Conservation (phyloP, 2,888 invertebrate genomes). For the Thymelicus lineola region DNA sequence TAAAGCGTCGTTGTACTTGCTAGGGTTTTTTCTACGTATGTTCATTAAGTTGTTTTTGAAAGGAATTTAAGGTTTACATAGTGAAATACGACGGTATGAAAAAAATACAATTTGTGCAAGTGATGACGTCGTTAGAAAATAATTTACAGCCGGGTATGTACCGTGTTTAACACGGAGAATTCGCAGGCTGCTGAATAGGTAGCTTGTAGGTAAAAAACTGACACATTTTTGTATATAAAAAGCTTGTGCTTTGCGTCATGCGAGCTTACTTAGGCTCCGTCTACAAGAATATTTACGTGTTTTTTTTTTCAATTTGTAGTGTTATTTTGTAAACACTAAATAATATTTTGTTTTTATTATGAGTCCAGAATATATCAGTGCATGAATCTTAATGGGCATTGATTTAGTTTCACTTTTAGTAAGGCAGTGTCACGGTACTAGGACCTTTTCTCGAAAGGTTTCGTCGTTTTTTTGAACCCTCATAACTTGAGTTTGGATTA, state of each 20-base stretch:
- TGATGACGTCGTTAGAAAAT: constrained; percentile 26
- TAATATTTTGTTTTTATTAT: too few relatives aligned
- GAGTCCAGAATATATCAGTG: too few relatives aligned
- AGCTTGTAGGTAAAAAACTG: constrained; percentile 25
- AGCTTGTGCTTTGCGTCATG: constrained; percentile 11
- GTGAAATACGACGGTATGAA: not conserved
- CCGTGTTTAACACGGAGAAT: constrained; percentile 18
- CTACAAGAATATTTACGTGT: not conserved
- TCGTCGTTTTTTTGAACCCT: too few relatives aligned
- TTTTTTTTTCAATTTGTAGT: not conserved
- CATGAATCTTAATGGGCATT: too few relatives aligned
- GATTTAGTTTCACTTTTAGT: too few relatives aligned
- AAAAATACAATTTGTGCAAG: constrained; percentile 29
- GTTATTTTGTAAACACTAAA: too few relatives aligned
- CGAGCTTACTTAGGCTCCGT: constrained; percentile 2
- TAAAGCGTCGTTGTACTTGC: not conserved
- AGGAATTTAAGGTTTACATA: constrained; percentile 14
- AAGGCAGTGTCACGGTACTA: too few relatives aligned
- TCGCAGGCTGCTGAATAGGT: constrained; percentile 18
- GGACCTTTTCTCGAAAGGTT: too few relatives aligned
- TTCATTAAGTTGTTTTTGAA: constrained; percentile 13
- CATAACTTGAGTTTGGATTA: too few relatives aligned
- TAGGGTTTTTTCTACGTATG: constrained; percentile 5
- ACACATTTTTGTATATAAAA: constrained; percentile 27
- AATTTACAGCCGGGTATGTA: constrained; percentile 13